These are phyloP conservation scores for Caenorhabditis wallacei DNA, from an alignment of 2,888 invertebrate genomes.

Conservation along the genomic window DNA sequence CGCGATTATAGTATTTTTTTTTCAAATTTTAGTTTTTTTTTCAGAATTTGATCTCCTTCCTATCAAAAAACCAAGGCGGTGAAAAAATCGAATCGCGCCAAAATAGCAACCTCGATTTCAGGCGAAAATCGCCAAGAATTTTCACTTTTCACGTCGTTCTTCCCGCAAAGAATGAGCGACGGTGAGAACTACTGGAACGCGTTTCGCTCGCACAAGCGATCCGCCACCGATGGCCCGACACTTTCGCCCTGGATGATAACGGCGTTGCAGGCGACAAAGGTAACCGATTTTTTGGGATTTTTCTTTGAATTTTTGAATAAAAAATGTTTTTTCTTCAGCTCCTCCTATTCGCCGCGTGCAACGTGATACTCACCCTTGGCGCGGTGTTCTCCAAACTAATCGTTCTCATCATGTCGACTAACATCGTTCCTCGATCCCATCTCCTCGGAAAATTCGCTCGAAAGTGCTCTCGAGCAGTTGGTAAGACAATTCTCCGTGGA, in stretches of 20 bases:
- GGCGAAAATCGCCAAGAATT: background rate
- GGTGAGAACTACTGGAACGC: conserved; percentile 74
- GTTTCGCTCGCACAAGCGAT: conserved; percentile 75
- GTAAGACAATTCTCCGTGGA: conserved; percentile 24
- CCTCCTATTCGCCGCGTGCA: conserved; percentile 73
- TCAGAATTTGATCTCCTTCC: conserved; percentile 26
- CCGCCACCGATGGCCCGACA: conserved; percentile 66
- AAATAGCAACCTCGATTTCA: conserved; percentile 9
- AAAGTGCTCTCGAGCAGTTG: conserved; percentile 50
- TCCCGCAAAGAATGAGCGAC: conserved; percentile 60
- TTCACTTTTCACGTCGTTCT: conserved; percentile 23
- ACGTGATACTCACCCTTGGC: conserved; percentile 73
- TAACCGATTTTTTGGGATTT: conserved; percentile 10
- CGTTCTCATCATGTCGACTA: conserved; percentile 77
- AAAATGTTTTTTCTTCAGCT: conserved; percentile 73
- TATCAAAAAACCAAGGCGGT: no score
- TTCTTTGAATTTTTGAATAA: background rate
- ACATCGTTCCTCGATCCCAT: conserved; percentile 65
- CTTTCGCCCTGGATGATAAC: conserved; percentile 75
- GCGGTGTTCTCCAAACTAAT: conserved; percentile 76
- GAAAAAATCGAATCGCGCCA: conserved; percentile 25
- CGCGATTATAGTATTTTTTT: background rate
- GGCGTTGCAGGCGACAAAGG: conserved; percentile 73
- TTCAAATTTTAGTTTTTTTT: background rate
- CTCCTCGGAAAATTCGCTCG: conserved; percentile 52